phyloP scores from a whole-genome alignment of 2,888 invertebrate species.

The Lysandra bellargus region DNA sequence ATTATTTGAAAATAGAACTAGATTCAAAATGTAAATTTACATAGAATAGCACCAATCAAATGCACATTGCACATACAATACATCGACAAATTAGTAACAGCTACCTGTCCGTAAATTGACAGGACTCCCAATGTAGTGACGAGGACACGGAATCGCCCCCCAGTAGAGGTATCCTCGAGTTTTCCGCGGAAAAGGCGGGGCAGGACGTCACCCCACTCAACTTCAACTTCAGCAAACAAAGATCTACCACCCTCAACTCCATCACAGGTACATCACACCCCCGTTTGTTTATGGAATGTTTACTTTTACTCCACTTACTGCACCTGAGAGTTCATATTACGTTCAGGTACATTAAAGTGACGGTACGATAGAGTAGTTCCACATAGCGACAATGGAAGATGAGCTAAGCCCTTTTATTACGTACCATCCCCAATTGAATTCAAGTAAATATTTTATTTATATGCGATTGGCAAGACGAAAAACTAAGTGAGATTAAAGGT shows the following conservation, averaged over 20 bases:
- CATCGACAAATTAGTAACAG: background rate
- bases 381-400: constrained; percentile 62
- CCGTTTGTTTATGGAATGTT: constrained; percentile 22
- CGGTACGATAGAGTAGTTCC: constrained; percentile 59
- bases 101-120: constrained; percentile 21
- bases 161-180: constrained; percentile 89
- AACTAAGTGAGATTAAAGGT: background rate
- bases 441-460: constrained; percentile 20
- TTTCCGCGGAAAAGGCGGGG: constrained; percentile 92
- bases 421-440: constrained; percentile 18
- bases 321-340: constrained; percentile 43
- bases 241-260: constrained; percentile 87
- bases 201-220: constrained; percentile 93
- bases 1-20: background rate
- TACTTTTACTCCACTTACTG: constrained; percentile 30
- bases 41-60: background rate
- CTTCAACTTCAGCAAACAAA: constrained; percentile 86
- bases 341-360: constrained; percentile 31
- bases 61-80: background rate
- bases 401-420: constrained; percentile 59
- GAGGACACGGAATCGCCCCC: constrained; percentile 75
- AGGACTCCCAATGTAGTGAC: constrained; percentile 77
- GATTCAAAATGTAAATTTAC: too few relatives aligned
- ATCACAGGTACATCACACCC: constrained; percentile 83
- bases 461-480: constrained; percentile 20